Evolutionary conservation across 1,140 invertebrate species (phyloP).

Genomic region (Nomia melanderi): DNA sequence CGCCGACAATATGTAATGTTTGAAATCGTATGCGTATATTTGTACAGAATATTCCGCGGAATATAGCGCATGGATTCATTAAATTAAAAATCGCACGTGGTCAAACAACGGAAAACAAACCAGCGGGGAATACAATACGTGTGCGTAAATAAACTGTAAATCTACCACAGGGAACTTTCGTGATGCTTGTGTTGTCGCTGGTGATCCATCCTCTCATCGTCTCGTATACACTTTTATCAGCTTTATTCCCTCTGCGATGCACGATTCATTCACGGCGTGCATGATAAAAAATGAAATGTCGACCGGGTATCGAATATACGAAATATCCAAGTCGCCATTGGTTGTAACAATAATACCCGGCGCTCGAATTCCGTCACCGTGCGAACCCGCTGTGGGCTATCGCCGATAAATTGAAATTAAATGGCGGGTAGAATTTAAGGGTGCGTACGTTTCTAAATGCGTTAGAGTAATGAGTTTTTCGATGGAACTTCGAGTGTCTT

Average conservation of each 20-base stretch:
- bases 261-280: slow-evolving; percentile 1
- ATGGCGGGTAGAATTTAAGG: neutral
- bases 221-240: slow-evolving; percentile 31
- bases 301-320: neutral
- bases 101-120: slow-evolving; percentile 53
- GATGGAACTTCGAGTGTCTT: too few relatives aligned
- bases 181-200: slow-evolving; percentile 52
- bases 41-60: slow-evolving; percentile 27
- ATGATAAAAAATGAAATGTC: neutral
- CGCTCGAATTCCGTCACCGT: neutral
- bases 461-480: too few relatives aligned
- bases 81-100: slow-evolving; percentile 54
- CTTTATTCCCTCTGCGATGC: neutral
- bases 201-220: slow-evolving; percentile 50
- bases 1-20: neutral
- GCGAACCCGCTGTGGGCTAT: neutral
- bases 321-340: neutral
- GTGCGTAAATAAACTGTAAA: slow-evolving; percentile 50
- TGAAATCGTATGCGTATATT: slow-evolving; percentile 22
- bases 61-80: slow-evolving; percentile 40
- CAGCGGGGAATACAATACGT: slow-evolving; percentile 51
- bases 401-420: neutral
- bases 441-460: too few relatives aligned
- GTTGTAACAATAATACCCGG: neutral
- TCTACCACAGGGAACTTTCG: slow-evolving; percentile 43